Conservation (phyloP, 2,797 vertebrate species). For the Macropodus opercularis region DNA sequence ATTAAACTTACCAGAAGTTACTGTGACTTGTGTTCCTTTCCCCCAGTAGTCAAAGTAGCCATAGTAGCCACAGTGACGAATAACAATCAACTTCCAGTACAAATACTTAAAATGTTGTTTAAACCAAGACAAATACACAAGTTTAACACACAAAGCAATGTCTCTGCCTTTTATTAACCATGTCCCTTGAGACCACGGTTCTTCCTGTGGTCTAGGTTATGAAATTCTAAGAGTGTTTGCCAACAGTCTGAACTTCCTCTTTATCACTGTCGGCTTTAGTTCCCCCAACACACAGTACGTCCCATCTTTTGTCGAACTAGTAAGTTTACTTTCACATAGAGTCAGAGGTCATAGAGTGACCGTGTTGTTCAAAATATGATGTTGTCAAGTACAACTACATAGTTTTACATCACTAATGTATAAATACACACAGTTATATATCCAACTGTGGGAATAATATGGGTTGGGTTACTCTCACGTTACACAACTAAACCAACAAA, state of each 20-base stretch:
- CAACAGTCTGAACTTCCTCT: slow-evolving; percentile 53
- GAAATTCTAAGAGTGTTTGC: slow-evolving; percentile 22
- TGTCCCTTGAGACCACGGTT: slow-evolving; percentile 38
- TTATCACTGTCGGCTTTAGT: slow-evolving; percentile 12
- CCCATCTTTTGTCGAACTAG: too few species aligned
- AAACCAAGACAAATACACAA: neutral
- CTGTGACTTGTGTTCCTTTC: slow-evolving; percentile 75
- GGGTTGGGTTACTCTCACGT: too few species aligned
- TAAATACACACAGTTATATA: too few species aligned
- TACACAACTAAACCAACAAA: too few species aligned
- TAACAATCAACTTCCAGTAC: slow-evolving; percentile 22
- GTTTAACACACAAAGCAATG: slow-evolving; percentile 20
- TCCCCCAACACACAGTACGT: too few species aligned
- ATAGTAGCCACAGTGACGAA: slow-evolving; percentile 55
- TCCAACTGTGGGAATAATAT: too few species aligned
- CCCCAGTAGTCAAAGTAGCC: slow-evolving; percentile 73
- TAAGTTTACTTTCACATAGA: too few species aligned
- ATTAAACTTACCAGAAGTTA: slow-evolving; percentile 72
- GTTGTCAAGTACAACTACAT: too few species aligned
- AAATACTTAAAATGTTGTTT: slow-evolving; percentile 38
- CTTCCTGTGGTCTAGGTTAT: slow-evolving; percentile 51
- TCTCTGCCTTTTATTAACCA: slow-evolving; percentile 15
- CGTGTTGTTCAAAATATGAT: too few species aligned
- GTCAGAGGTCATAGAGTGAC: too few species aligned
- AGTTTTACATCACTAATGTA: too few species aligned